These are phyloP conservation scores for Nephrotoma appendiculata DNA, from an alignment of 2,888 invertebrate genomes.

Conservation along the genomic window DNA sequence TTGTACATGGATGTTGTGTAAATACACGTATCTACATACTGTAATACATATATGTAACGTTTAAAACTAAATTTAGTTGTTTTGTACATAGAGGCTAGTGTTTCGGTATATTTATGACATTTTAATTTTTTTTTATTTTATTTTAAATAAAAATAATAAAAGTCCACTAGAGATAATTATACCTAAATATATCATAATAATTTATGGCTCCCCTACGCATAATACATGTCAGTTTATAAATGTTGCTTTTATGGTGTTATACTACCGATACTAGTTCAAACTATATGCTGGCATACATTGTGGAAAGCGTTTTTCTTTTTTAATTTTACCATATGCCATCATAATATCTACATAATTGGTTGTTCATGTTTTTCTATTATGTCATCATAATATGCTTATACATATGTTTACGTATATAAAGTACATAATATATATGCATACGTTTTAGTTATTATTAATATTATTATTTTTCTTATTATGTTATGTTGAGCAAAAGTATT, in stretches of 20 bases:
- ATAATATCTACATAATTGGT: neutral
- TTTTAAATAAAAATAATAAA: neutral
- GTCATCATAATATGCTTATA: neutral
- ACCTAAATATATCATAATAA: conserved; percentile 4
- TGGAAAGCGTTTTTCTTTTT: neutral
- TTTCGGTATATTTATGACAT: neutral
- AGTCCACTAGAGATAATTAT: conserved; percentile 1
- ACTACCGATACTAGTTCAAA: neutral
- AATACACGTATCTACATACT: neutral
- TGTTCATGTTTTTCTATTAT: neutral
- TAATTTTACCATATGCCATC: neutral
- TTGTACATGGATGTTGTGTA: neutral
- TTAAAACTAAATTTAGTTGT: neutral
- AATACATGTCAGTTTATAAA: neutral
- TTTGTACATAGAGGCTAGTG: neutral
- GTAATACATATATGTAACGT: neutral
- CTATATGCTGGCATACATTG: neutral
- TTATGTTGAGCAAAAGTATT: neutral
- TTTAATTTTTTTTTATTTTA: neutral
- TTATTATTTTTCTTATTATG: neutral
- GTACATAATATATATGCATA: neutral
- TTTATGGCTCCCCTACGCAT: conserved; percentile 3
- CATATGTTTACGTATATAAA: neutral
- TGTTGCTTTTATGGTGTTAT: neutral
- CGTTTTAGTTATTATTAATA: neutral